Evolutionary conservation across 2,797 vertebrate species (phyloP), one percentile per base, ranked within the genome.

Genomic region (Mormyrops boulengeri): DNA sequence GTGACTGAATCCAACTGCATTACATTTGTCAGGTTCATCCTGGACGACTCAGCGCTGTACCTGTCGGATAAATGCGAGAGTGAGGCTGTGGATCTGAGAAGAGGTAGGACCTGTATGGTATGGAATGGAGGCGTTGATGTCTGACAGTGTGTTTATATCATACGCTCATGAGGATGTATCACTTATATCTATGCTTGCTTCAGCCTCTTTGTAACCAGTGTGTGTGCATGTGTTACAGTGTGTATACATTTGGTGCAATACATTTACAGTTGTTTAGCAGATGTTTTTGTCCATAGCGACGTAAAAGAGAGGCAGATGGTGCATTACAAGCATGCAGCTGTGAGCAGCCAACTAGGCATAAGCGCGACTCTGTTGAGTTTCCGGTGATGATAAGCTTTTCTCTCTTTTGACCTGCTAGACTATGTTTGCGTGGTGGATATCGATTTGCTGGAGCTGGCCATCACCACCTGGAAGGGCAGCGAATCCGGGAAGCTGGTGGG

Each of bases 381-480:
- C 66, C 12, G 11, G 26, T 44, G 80, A 82, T 19, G 1, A 41
- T 14, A 9, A 11, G 38, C 41, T 50, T 26, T 26, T 47, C 50
- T 50, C 22, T 53, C 30, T 87, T 52, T 73, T 62, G 38, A 22
- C 22, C 34, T 89, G 85, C 55, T 92, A 99, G 98, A 99, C 93
- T 99, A 98, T 17, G 96, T 98, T 88, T 99, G 98, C 88, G 96
- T 98, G 80, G 92, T 99, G 95, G 98, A 98, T 66, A 97, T 99
- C 49, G 98, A 98, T 93, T 95, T 99, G 57, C 93, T 99, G 90
- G 97, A 98, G 90, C 94, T 99, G 30, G 97, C 97, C 89, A 98
- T 99, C 93, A 98, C 97, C 90, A 99, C 98, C 26, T 98, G 97
- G 97, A 99, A 98, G 92, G 98, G 97, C 92, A 95, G 94, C 55